These are phyloP conservation scores for Drosophila kokeensis DNA, from an alignment of 2,888 invertebrate species.

Conservation along the genomic window DNA sequence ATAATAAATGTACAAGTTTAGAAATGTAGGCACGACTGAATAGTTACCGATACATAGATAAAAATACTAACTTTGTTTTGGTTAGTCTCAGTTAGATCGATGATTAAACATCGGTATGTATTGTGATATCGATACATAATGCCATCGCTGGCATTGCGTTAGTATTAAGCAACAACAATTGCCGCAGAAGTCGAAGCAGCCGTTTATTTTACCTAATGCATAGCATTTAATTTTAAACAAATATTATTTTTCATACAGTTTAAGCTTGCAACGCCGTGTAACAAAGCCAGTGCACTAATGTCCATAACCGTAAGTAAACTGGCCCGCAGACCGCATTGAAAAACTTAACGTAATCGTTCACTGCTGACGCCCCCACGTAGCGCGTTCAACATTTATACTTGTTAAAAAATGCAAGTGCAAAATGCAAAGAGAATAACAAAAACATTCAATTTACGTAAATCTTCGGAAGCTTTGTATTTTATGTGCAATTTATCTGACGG, in stretches of 20 bases:
- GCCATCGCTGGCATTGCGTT: constrained; percentile 34
- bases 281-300: constrained; percentile 81
- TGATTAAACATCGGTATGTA: constrained; percentile 5
- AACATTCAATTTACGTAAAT: constrained; percentile 31
- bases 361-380: constrained; percentile 68
- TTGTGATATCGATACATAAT: constrained; percentile 2
- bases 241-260: constrained; percentile 40
- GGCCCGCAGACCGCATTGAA: constrained; percentile 3
- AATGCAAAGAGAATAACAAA: constrained; percentile 54
- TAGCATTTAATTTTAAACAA: constrained; percentile 47
- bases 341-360: constrained; percentile 9
- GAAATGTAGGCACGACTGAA: not conserved
- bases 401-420: constrained; percentile 49
- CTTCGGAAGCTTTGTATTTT: constrained; percentile 23
- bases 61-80: not conserved
- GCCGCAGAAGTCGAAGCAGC: constrained; percentile 59
- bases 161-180: constrained; percentile 63
- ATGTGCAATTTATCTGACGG: constrained; percentile 43
- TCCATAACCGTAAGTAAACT: constrained; percentile 84
- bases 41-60: not conserved
- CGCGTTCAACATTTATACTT: constrained; percentile 43
- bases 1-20: not conserved
- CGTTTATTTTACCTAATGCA: constrained; percentile 61
- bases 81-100: not conserved
- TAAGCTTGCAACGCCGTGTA: constrained; percentile 58